Evolutionary conservation across 2,888 invertebrate genomes (phyloP), one percentile per base, ranked within the genome.

Genomic region (Anoplius nigerrimus): DNA sequence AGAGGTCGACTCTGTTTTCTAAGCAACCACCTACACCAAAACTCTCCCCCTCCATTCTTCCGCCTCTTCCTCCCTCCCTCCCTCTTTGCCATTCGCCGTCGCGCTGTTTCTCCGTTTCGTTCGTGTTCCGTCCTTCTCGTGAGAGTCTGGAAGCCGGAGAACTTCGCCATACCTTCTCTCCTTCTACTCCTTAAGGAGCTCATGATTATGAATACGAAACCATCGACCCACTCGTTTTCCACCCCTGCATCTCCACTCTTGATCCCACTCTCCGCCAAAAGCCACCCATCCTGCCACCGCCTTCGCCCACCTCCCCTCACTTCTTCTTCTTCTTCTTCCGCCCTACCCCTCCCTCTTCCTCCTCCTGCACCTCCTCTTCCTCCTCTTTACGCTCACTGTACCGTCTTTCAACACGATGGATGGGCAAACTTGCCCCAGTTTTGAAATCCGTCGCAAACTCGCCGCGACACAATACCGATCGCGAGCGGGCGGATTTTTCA

Each of bases 401-500:
- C 74, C 65, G 57, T 54, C 52, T 62, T 56, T 46, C 57, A 57
- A 61, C 68, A 65, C 68, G 66, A 74, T 55, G 76, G 66, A 66
- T 72, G 71, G 72, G 79, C 79, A 79, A 83, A 81, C 75, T 78
- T 79, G 82, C 74, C 80, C 83, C 61, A 83, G 77, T 82, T 83
- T 77, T 66, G 66, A 69, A 66, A 42, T 60, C 45, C 43, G 43
- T 27, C 18, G 6, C n/a, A 11, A 48, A 58, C 24, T 34, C 54
- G 27, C 42, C 20, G 48, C 22, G 46, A 51, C 45, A 48, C 48
- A 48, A 48, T 48, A 18, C 48, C 48, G 18, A 24, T 52, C 24
- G 27, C 58, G 46, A 51, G 43, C 27, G 45, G 46, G 53, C 20
- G 52, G 46, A 61, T 24, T 45, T 24, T 18, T 2, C 16, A 13